Conservation (phyloP, 2,797 vertebrate species). For the Gouania willdenowi region DNA sequence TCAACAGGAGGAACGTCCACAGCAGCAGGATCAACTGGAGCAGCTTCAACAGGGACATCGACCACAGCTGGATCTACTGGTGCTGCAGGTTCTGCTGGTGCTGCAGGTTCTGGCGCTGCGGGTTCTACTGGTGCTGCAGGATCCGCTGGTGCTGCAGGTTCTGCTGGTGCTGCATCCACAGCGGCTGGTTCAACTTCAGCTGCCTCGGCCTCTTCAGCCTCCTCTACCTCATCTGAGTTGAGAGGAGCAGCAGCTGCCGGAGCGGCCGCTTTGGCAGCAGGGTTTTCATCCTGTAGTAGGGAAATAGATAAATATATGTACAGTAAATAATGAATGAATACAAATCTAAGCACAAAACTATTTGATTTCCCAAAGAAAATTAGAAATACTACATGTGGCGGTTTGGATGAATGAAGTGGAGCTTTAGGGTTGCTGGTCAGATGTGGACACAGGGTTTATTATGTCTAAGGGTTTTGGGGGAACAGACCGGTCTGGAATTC, state of each 20-base stretch:
- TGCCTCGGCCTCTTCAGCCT: slow-evolving; percentile 45
- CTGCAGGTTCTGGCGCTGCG: slow-evolving; percentile 12
- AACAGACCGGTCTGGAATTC: too few relatives aligned
- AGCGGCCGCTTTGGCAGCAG: slow-evolving; percentile 25
- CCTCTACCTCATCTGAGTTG: slow-evolving; percentile 72
- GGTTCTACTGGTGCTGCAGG: slow-evolving; percentile 34
- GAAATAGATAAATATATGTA: background rate
- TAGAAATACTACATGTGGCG: too few relatives aligned
- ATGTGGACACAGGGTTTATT: too few relatives aligned
- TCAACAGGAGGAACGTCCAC: slow-evolving; percentile 30
- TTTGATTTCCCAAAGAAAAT: too few relatives aligned
- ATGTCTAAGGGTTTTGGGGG: too few relatives aligned
- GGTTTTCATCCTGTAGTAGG: slow-evolving; percentile 13
- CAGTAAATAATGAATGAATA: too few relatives aligned
- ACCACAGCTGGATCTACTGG: slow-evolving; percentile 13
- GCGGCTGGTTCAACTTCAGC: slow-evolving; percentile 40
- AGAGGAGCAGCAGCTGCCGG: slow-evolving; percentile 36
- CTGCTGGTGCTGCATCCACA: slow-evolving; percentile 36
- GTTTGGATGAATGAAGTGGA: too few relatives aligned
- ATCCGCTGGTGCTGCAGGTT: slow-evolving; percentile 16
- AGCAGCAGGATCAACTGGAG: slow-evolving; percentile 11
- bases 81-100: slow-evolving; percentile 21
- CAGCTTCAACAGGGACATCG: slow-evolving; percentile 28
- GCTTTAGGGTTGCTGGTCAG: too few relatives aligned
- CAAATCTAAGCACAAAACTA: too few relatives aligned